Evolutionary conservation across 2,888 invertebrate genomes (phyloP).

Genomic region (Gymnocheta viridis): DNA sequence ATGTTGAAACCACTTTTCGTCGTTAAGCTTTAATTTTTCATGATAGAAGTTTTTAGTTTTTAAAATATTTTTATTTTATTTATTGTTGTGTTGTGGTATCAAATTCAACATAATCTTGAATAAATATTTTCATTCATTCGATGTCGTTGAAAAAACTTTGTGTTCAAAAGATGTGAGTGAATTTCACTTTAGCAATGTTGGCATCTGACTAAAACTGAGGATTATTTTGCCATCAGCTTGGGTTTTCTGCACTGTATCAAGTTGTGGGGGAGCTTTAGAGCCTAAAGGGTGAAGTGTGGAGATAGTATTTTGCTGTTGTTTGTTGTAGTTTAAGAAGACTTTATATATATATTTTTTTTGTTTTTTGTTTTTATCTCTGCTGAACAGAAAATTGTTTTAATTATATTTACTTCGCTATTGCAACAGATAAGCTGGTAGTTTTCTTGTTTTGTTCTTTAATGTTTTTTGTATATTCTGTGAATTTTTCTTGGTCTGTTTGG

Average conservation of each 20-base stretch:
- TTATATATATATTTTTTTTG: no score
- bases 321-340: background rate
- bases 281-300: background rate
- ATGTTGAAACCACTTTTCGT: slow-evolving; percentile 22
- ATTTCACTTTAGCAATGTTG: slow-evolving; percentile 66
- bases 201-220: slow-evolving; percentile 45
- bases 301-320: background rate
- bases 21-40: slow-evolving; percentile 11
- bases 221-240: slow-evolving; percentile 38
- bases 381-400: slow-evolving; percentile 5
- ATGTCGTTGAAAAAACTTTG: background rate
- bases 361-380: background rate
- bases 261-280: background rate
- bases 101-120: background rate
- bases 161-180: slow-evolving; percentile 41
- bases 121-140: slow-evolving; percentile 27
- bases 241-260: slow-evolving; percentile 23
- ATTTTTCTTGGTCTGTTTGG: slow-evolving; percentile 35
- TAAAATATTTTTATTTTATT: background rate
- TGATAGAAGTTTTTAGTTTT: background rate
- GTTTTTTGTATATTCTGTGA: background rate
- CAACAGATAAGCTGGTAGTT: background rate
- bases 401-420: background rate
- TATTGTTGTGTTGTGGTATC: background rate
- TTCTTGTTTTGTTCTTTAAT: background rate